These are phyloP conservation scores for Elaphurus davidianus DNA, from an alignment of 2,113 vertebrate genomes.

Conservation along the genomic window DNA sequence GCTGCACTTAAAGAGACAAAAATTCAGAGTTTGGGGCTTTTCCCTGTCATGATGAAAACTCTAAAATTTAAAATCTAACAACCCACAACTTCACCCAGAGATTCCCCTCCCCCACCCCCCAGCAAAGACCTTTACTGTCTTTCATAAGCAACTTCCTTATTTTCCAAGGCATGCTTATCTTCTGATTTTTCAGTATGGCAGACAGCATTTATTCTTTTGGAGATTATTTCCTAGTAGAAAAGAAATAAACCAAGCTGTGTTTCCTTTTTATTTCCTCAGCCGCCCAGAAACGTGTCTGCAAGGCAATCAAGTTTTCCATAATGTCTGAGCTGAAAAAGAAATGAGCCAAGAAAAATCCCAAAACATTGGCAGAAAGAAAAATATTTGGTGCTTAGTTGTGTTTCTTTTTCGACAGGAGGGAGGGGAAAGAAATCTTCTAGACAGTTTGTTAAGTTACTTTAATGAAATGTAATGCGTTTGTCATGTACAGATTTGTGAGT, in stretches of 20 bases:
- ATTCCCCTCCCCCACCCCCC: not conserved
- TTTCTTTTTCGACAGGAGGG: constrained; percentile 19
- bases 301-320: constrained; percentile 50
- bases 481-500: not conserved
- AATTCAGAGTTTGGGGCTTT: not conserved
- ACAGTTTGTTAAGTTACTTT: constrained; percentile 53
- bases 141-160: not conserved
- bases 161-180: constrained; percentile 4
- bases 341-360: constrained; percentile 56
- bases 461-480: constrained; percentile 54
- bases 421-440: not conserved
- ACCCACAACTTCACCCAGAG: not conserved
- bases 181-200: not conserved
- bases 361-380: constrained; percentile 52
- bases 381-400: constrained; percentile 28
- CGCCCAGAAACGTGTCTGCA: constrained; percentile 49
- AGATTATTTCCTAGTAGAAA: constrained; percentile 48
- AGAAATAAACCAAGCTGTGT: not conserved
- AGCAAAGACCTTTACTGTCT: not conserved
- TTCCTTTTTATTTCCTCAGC: constrained; percentile 30
- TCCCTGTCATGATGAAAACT: fast-evolving
- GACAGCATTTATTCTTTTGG: not conserved
- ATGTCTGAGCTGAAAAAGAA: constrained; percentile 55
- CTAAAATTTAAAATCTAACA: not conserved
- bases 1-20: not conserved